phyloP scores from a whole-genome alignment of 2,888 invertebrate species.

The Stramonita haemastoma region DNA sequence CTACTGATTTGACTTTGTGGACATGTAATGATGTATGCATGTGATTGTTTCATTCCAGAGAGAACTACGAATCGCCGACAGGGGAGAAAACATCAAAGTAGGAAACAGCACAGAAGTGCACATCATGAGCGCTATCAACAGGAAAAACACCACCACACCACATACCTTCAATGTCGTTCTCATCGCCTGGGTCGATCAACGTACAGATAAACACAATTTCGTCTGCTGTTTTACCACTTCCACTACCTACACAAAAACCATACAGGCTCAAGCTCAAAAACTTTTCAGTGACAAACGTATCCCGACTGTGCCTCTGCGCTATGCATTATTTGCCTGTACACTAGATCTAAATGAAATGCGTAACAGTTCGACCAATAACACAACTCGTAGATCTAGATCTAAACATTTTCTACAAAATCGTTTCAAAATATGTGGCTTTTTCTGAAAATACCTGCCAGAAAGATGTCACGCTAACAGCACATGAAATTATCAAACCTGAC shows the following conservation, averaged over 20 bases:
- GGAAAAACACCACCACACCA: background rate
- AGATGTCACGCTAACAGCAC: background rate
- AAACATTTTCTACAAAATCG: background rate
- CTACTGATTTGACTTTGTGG: no score
- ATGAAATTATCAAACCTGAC: background rate
- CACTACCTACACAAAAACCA: background rate
- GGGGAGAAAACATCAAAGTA: conserved; percentile 8
- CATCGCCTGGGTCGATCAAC: background rate
- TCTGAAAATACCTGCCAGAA: conserved; percentile 1
- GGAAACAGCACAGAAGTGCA: background rate
- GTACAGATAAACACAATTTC: background rate
- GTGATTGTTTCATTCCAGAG: background rate
- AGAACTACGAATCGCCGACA: background rate
- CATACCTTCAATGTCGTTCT: background rate
- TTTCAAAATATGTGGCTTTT: conserved; percentile 26
- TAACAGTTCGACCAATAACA: background rate
- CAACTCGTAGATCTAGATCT: no score
- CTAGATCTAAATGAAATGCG: no score
- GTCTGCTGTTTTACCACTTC: background rate
- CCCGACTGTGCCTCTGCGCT: background rate
- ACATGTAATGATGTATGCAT: no score
- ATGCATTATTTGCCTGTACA: background rate
- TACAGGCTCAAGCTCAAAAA: background rate
- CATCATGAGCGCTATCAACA: conserved; percentile 3
- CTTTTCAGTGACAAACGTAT: background rate